These are phyloP conservation scores for Poecilia picta DNA, from an alignment of 2,797 vertebrate species.

Conservation along the genomic window DNA sequence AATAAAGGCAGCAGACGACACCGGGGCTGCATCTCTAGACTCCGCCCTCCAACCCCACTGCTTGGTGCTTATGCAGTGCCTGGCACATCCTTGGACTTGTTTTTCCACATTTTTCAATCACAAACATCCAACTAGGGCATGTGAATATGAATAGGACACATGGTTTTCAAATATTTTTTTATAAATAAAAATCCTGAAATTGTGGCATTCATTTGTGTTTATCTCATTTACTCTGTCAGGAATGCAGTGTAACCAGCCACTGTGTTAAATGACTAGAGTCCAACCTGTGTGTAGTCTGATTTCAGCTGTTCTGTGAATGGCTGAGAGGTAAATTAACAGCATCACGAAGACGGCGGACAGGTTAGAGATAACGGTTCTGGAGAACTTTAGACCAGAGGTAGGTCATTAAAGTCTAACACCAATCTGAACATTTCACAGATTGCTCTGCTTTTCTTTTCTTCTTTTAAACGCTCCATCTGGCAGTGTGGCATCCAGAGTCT, in stretches of 20 bases:
- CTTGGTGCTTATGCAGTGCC: background rate
- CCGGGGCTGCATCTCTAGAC: background rate
- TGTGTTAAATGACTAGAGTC: background rate
- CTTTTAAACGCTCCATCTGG: background rate
- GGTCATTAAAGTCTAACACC: background rate
- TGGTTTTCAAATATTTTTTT: constrained; percentile 1
- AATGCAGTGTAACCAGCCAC: background rate
- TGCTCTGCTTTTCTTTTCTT: background rate
- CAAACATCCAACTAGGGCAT: background rate
- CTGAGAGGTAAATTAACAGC: background rate
- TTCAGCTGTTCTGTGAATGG: background rate
- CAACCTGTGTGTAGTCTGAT: background rate
- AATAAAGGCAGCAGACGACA: background rate
- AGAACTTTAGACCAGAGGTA: background rate
- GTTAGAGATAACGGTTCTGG: background rate
- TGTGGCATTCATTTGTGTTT: background rate
- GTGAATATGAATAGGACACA: background rate
- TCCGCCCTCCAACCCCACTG: background rate
- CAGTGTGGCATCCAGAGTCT: background rate
- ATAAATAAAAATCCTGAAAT: background rate
- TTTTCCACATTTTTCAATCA: background rate
- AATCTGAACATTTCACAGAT: background rate
- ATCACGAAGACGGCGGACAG: background rate
- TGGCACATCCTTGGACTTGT: background rate
- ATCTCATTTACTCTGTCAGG: background rate